Evolutionary conservation across 2,113 vertebrate species (phyloP).

Genomic region (Catagonus wagneri): DNA sequence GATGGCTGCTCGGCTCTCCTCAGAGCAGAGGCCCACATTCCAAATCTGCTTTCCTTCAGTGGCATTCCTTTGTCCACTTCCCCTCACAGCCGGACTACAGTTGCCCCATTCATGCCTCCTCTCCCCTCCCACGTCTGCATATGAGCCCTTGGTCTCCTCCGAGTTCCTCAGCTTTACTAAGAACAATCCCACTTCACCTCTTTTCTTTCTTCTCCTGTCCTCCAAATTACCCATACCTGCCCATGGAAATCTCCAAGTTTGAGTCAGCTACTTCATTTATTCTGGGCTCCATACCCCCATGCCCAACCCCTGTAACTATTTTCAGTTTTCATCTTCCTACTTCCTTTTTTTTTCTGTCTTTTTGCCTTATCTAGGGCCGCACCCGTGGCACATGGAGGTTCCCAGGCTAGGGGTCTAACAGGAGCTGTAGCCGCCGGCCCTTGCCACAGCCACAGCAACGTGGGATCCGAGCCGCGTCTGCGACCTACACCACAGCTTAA

Average conservation of each 20-base stretch:
- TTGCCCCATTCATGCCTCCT: not conserved
- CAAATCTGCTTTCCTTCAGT: not conserved
- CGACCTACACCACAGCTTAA: too few relatives aligned
- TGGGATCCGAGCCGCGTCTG: too few relatives aligned
- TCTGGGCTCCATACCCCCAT: not conserved
- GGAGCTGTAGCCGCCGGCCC: too few relatives aligned
- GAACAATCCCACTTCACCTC: constrained; percentile 52
- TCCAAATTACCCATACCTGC: not conserved
- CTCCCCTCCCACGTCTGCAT: not conserved
- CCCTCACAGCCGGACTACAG: not conserved
- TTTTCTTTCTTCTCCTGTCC: constrained; percentile 58
- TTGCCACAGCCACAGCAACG: too few relatives aligned
- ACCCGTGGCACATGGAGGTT: too few relatives aligned
- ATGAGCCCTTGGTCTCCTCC: fast-evolving
- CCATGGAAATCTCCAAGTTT: not conserved
- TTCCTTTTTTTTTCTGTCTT: too few relatives aligned
- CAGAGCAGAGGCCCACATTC: not conserved
- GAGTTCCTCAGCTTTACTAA: not conserved
- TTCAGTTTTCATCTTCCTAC: not conserved
- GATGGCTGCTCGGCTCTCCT: not conserved
- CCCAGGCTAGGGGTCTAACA: too few relatives aligned
- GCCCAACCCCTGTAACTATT: not conserved
- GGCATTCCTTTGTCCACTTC: not conserved
- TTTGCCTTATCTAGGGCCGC: too few relatives aligned
- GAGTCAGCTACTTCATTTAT: not conserved